Percentiles rank a stretch among this genome's conserved stretches.
Conservation (phyloP, 2,888 invertebrate species). For the Ichneumoninae sp. region DNA sequence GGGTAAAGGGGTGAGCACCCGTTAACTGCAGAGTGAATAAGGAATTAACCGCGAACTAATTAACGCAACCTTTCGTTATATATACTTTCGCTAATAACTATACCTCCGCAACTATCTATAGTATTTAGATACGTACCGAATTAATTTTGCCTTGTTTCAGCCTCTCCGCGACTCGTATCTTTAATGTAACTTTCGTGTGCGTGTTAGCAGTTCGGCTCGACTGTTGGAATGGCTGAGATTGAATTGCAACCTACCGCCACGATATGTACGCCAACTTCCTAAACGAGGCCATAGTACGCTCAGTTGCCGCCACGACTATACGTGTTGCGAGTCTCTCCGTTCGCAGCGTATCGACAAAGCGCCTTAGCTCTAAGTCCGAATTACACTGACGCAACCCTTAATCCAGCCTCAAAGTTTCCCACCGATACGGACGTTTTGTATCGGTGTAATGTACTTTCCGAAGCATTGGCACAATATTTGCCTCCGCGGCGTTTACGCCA, state of each 20-base stretch:
- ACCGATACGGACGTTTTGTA: slow-evolving; percentile 1
- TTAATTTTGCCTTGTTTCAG: slow-evolving; percentile 28
- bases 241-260: slow-evolving; percentile 21
- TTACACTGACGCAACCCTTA: not conserved
- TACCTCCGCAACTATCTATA: slow-evolving; percentile 8
- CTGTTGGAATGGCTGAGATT: slow-evolving; percentile 26
- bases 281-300: slow-evolving; percentile 10
- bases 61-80: slow-evolving; percentile 67
- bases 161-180: not conserved
- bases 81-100: slow-evolving; percentile 58
- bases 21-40: slow-evolving; percentile 64
- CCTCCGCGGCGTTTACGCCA: not conserved
- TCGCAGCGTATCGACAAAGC: not conserved
- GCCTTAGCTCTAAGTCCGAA: not conserved
- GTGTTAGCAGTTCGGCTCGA: slow-evolving; percentile 26
- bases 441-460: not conserved
- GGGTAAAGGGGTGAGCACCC: not conserved
- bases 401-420: not conserved
- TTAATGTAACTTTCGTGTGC: slow-evolving; percentile 7
- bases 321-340: not conserved
- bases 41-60: slow-evolving; percentile 73
- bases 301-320: not conserved
- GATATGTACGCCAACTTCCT: not conserved
- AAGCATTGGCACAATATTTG: not conserved
- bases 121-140: slow-evolving; percentile 27